Percentiles rank a stretch among this genome's conserved stretches.
These are phyloP conservation scores for Halichondria panicea DNA, from an alignment of 37 sponge, comb jelly and placozoan species.

Conservation along the genomic window DNA sequence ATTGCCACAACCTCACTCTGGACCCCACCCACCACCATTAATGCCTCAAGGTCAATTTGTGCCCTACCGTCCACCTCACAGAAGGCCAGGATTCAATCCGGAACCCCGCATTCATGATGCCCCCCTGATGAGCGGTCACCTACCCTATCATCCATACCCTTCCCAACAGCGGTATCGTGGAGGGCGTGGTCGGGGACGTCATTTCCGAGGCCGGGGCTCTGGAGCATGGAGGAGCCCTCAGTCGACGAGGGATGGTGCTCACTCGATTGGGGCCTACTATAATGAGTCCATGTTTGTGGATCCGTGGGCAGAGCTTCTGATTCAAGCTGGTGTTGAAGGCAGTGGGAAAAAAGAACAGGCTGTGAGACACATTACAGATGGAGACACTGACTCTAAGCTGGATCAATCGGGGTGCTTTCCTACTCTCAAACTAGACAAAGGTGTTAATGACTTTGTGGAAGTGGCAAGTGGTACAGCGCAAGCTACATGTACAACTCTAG, in stretches of 20 bases:
- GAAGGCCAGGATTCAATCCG: too few species aligned
- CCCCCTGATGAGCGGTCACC: neutral
- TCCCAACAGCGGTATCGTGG: conserved; percentile 1
- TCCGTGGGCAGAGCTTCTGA: conserved; percentile 41
- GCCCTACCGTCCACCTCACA: too few species aligned
- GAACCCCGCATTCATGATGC: too few species aligned
- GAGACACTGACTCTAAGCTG: too few species aligned
- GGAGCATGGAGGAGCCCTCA: too few species aligned
- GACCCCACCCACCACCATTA: too few species aligned
- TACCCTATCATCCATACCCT: neutral
- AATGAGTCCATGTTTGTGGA: conserved; percentile 49
- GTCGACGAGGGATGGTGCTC: conserved; percentile 7
- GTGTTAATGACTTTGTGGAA: neutral
- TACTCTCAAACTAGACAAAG: too few species aligned
- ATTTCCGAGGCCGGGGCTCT: too few species aligned
- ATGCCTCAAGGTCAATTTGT: too few species aligned
- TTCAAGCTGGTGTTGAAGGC: neutral
- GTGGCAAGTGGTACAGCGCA: neutral
- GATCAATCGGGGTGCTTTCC: too few species aligned
- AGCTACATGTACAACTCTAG: too few species aligned
- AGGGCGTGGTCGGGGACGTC: neutral
- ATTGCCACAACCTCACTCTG: too few species aligned
- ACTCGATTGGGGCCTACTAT: conserved; percentile 48
- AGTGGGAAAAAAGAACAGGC: neutral
- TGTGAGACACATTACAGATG: neutral